phyloP scores from a whole-genome alignment of 2,113 vertebrate species.

The Carassius auratus region DNA sequence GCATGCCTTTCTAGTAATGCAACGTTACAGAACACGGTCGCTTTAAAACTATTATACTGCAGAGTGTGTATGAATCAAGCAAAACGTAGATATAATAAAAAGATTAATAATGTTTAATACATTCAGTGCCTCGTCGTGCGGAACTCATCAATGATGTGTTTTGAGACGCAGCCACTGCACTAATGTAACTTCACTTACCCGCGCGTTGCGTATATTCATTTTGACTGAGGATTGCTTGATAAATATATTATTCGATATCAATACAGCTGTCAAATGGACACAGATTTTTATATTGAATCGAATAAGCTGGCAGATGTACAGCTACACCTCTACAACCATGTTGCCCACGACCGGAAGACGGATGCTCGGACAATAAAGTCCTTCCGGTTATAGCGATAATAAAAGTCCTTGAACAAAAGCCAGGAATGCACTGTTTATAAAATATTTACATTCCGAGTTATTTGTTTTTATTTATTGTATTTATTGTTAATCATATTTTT shows the following conservation, averaged over 20 bases:
- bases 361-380: background rate
- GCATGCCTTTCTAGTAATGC: no score
- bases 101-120: background rate
- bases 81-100: background rate
- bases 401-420: constrained; percentile 17
- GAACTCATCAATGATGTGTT: background rate
- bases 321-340: constrained; percentile 26
- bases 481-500: background rate
- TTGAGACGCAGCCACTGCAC: background rate
- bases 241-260: background rate
- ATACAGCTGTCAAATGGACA: background rate
- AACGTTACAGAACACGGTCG: background rate
- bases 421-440: background rate
- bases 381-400: constrained; percentile 8
- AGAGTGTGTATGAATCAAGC: background rate
- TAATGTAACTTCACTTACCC: constrained; percentile 71
- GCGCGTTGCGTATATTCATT: constrained; percentile 89
- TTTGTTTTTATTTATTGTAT: background rate
- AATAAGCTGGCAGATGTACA: background rate
- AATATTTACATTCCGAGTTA: background rate
- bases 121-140: no score
- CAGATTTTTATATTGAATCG: background rate
- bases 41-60: background rate
- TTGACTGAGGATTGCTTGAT: constrained; percentile 42
- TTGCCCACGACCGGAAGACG: constrained; percentile 28